Conservation (phyloP, 1,140 invertebrate species). For the Bombus sylvicola region DNA sequence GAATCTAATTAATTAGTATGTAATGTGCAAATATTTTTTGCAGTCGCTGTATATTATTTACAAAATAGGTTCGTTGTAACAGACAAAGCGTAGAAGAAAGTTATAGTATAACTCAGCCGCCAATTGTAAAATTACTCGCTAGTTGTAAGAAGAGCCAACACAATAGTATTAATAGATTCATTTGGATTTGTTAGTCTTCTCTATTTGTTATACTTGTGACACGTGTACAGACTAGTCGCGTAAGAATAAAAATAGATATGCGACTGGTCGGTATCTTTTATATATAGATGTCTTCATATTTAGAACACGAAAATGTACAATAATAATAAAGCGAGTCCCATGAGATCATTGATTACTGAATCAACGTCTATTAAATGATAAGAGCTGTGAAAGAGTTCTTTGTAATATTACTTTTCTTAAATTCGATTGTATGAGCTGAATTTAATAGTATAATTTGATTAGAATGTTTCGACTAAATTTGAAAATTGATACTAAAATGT, state of each 20-base stretch:
- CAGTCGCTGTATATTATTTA: not conserved
- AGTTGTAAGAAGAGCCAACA: not conserved
- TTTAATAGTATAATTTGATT: not conserved
- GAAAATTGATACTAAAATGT: not conserved
- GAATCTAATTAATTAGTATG: not conserved
- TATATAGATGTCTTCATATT: not conserved
- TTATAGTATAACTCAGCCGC: not conserved
- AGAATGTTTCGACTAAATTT: not conserved
- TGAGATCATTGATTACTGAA: not conserved
- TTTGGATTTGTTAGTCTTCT: not conserved
- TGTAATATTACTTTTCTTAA: not conserved
- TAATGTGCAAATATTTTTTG: not conserved
- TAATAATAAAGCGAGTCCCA: not conserved
- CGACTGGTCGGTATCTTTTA: not conserved
- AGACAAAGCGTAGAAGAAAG: not conserved
- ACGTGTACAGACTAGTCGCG: not conserved
- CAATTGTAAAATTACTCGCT: not conserved
- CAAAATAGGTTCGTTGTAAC: not conserved
- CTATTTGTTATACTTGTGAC: not conserved
- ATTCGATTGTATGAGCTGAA: not conserved
- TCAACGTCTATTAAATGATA: slow-evolving; percentile 1
- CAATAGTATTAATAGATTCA: not conserved
- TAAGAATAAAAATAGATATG: not conserved
- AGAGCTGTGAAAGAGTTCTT: not conserved
- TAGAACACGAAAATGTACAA: not conserved